Conservation (phyloP, 2,888 invertebrate genomes). For the Cetonia aurata region DNA sequence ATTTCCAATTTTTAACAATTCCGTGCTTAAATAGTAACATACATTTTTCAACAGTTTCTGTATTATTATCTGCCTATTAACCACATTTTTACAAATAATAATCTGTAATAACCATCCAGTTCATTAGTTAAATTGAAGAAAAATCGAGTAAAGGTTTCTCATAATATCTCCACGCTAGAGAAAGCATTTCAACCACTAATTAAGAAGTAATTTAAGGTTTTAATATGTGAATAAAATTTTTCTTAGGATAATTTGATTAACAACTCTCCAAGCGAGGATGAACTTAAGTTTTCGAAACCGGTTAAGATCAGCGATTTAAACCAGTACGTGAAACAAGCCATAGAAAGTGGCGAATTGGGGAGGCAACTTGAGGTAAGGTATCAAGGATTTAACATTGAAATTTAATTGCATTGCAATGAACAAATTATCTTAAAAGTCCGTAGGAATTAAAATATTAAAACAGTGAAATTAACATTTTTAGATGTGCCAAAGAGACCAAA, state of each 20-base stretch:
- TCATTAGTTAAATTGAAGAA: no score
- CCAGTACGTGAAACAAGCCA: conserved; percentile 33
- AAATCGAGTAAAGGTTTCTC: no score
- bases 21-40: no score
- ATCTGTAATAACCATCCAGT: no score
- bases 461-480: conserved; percentile 49
- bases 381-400: conserved; percentile 51
- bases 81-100: no score
- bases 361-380: conserved; percentile 53
- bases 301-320: conserved; percentile 62
- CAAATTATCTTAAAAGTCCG: no score
- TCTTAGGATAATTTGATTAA: neutral
- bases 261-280: neutral
- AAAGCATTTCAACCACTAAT: no score
- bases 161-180: no score
- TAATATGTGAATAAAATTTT: neutral
- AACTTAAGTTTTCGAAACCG: conserved; percentile 44
- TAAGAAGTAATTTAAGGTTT: no score
- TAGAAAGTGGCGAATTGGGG: conserved; percentile 36
- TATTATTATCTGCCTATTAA: no score
- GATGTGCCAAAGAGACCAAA: conserved; percentile 64
- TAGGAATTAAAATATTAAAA: conserved; percentile 43
- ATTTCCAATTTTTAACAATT: no score
- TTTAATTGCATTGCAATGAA: conserved; percentile 3
- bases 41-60: no score